Evolutionary conservation across 2,888 invertebrate genomes (phyloP).

Genomic region (Dasypolia templi): DNA sequence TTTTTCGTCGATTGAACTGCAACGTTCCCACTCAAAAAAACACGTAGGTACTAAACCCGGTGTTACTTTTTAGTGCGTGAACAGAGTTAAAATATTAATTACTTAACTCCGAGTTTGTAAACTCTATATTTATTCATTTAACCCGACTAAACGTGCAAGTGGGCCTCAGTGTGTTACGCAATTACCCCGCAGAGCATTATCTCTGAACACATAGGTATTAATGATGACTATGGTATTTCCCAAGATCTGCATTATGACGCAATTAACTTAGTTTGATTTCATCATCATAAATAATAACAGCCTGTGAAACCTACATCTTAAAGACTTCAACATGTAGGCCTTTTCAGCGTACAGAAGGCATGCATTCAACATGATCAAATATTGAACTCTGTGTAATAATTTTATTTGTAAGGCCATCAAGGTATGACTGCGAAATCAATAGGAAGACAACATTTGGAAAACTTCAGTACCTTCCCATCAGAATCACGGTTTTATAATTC

Average conservation of each 20-base stretch:
- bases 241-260: conserved; percentile 9
- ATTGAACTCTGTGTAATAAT: too few species aligned
- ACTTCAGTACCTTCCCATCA: neutral
- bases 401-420: conserved; percentile 6
- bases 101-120: too few species aligned
- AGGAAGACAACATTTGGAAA: neutral
- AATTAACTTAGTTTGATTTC: neutral
- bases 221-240: neutral
- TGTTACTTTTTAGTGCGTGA: too few species aligned
- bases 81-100: too few species aligned
- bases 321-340: too few species aligned
- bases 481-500: neutral
- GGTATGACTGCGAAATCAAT: neutral
- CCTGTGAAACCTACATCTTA: neutral
- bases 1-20: too few species aligned
- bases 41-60: too few species aligned
- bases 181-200: conserved; percentile 10
- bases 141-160: too few species aligned
- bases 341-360: neutral
- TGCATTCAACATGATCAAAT: neutral
- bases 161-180: too few species aligned
- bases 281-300: conserved; percentile 1
- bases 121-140: too few species aligned
- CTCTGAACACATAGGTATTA: neutral
- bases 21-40: too few species aligned